Conservation (phyloP, 2,113 vertebrate genomes). For the Neolamprologus ventralis region DNA sequence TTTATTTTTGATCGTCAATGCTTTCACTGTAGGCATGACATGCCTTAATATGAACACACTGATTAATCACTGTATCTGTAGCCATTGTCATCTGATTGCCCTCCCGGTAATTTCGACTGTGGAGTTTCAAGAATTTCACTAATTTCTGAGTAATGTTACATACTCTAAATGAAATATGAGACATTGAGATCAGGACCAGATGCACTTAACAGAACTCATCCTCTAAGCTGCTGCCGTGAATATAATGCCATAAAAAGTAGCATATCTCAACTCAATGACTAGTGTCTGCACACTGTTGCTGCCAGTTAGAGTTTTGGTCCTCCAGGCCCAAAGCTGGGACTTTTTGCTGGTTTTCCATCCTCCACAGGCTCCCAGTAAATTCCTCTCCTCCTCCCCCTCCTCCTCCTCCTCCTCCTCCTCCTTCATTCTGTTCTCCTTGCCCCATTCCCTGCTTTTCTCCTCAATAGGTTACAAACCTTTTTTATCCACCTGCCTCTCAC, state of each 20-base stretch:
- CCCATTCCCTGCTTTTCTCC: conserved; percentile 35
- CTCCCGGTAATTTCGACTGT: not conserved
- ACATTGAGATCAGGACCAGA: not conserved
- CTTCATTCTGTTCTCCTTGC: not conserved
- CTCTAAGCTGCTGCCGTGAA: not conserved
- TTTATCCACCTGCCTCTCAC: conserved; percentile 36
- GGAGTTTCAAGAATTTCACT: not conserved
- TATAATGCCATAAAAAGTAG: not conserved
- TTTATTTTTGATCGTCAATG: conserved; percentile 51
- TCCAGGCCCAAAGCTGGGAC: conserved; percentile 25
- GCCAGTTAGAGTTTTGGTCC: conserved; percentile 26
- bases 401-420: not conserved
- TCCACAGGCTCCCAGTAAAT: conserved; percentile 49
- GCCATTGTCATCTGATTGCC: not conserved
- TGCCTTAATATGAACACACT: not conserved
- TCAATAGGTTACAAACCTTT: conserved; percentile 45
- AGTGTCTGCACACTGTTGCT: conserved; percentile 4
- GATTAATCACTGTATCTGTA: not conserved
- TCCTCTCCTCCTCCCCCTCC: conserved; percentile 34
- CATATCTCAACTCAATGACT: not conserved
- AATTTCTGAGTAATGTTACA: not conserved
- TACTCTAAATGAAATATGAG: not conserved
- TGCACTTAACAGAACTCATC: not conserved
- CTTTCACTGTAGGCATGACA: conserved; percentile 23
- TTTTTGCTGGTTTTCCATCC: conserved; percentile 49